Evolutionary conservation across 2,888 invertebrate species (phyloP), one percentile per base, ranked within the genome.

Genomic region (Rotaria sp.): DNA sequence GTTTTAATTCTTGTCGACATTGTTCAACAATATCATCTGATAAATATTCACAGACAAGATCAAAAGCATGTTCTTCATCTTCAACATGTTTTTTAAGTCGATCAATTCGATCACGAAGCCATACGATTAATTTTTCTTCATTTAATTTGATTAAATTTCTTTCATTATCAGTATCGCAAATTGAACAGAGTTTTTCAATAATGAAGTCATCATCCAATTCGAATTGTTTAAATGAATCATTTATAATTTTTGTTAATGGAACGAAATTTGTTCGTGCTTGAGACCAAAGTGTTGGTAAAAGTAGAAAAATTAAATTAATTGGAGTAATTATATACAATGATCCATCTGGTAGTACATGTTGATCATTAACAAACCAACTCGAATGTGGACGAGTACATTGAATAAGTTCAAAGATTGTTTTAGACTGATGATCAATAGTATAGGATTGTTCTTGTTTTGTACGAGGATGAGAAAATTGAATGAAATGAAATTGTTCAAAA

Each of bases 301-400:
- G 24, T 26, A 75, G 75, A 75, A 75, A 75, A 4, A 75, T 38
- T 3, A 75, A 11, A 75, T 75, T 41, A 10, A 75, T 13, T 41
- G 75, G 75, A 2, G 38, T 75, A 41, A 45, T 15, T 45, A 75
- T 45, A 41, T 75, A 75, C 26, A 75, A 45, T 8, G 75, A 26
- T 24, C 75, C 75, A 75, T 75, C 26, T 13, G 38, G 38, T 26
- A 75, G 2, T 26, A 75, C 75, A 24, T 41, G 38, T 75, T 75
- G 38, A 75, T 75, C 75, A 38, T 38, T 75, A 41, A 75, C n/a
- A 41, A 75, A 75, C 75, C 75, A 75, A 75, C 75, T 75, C 26
- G 75, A 41, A 75, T 75, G 45, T 75, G 38, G 26, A 26, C 45
- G 75, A 26, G 24, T n/a, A 75, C 45, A 41, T 75, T 45, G 38